Base-by-base conservation (phyloP, 2,797 vertebrate species). In the Argentina silus region DNA sequence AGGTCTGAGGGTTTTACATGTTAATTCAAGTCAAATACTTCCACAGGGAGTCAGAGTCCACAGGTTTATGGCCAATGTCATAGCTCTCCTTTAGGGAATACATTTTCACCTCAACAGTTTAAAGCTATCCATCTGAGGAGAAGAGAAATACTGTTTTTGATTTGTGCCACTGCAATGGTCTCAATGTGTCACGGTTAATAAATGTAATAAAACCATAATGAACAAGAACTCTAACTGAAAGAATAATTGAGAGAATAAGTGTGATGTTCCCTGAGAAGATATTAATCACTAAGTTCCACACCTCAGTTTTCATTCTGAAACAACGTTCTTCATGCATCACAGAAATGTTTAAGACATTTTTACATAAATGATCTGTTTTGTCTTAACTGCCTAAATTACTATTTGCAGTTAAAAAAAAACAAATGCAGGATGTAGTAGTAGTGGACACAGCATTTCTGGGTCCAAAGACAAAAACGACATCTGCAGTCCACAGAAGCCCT, bases 161-260 rank as follows among this genome's bases (percentile, higher is more conserved):
- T 73, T 70, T 63, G 21, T 65, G 56, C 70, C 14, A 71, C 42
- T 7, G 72, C 70, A 69, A 50, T 57, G 60, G 50, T 61, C 71
- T 69, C 79, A 68, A 79, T 59, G 53, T 63, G 53, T 76, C 51
- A 50, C 63, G 74, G 74, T 67, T 82, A 53, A 71, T 74, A 80
- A 77, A 82, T 66, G 71, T 71, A 71, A 71, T 78, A 67, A 84
- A 77, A 65, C 47, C 5, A 61, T 77, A 73, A 66, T 78, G 70
- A 80, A 82, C 78, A 57, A 78, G 65, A 78, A 44, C 67, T 65
- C 43, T 73, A 27, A 56, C 67, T 57, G 43, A 55, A 72, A 75
- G 48, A 64, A 81, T 72, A 73, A 73, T 67, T 7, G 43, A 74
- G 23, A 61, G 6, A 55, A 7, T 42, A n/a, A 15, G 7, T n/a